phyloP scores from a whole-genome alignment of 1,140 invertebrate species.

The Thalassaphorura encarpata region DNA sequence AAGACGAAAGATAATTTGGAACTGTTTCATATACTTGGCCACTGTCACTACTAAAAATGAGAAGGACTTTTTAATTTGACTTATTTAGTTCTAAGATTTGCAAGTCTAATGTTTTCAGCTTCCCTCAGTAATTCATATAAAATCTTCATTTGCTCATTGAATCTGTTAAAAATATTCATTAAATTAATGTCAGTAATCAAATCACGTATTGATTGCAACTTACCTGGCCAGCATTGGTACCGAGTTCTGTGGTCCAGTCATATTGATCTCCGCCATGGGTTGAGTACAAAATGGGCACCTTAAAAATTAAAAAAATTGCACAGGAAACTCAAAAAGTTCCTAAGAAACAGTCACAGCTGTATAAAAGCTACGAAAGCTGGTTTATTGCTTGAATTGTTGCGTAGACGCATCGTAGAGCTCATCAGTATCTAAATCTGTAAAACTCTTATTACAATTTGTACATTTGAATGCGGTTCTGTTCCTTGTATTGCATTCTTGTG shows the following conservation, averaged over 20 bases:
- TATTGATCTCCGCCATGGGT: slow-evolving; percentile 86
- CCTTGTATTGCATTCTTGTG: slow-evolving; percentile 85
- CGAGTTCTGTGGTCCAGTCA: slow-evolving; percentile 81
- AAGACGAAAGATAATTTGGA: slow-evolving; percentile 63
- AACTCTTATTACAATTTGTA: slow-evolving; percentile 78
- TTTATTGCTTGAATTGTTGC: slow-evolving; percentile 68
- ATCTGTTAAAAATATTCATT: slow-evolving; percentile 41
- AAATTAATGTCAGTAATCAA: background rate
- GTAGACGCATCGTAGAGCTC: slow-evolving; percentile 79
- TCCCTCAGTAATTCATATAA: slow-evolving; percentile 76
- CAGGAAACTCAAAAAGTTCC: no score
- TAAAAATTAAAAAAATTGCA: no score
- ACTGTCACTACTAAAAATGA: background rate
- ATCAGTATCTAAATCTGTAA: slow-evolving; percentile 60
- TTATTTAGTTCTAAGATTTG: slow-evolving; percentile 68
- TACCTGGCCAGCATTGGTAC: slow-evolving; percentile 65
- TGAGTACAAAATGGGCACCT: slow-evolving; percentile 76
- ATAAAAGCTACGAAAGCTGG: no score
- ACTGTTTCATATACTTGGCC: slow-evolving; percentile 7
- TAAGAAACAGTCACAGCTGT: no score
- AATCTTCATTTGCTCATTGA: slow-evolving; percentile 87
- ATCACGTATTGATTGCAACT: background rate
- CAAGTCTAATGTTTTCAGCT: slow-evolving; percentile 89
- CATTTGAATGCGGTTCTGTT: slow-evolving; percentile 93
- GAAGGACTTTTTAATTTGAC: background rate